Evolutionary conservation across 2,113 vertebrate genomes (phyloP).

Genomic region (Gopherus evgoodei): DNA sequence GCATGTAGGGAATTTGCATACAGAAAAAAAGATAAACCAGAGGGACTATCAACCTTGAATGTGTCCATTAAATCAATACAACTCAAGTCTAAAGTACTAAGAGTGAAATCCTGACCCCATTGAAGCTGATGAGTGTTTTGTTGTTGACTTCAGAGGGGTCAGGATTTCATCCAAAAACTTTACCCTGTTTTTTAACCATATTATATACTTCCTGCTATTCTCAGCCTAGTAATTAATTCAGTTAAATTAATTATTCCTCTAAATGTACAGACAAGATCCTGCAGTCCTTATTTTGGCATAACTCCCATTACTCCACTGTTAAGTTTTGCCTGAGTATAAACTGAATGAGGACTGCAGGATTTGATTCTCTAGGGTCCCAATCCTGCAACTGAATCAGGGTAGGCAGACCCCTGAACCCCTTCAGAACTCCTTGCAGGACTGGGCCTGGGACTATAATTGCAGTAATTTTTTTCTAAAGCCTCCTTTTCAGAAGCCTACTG

Average conservation of each 20-base stretch:
- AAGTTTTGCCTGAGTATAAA: not conserved
- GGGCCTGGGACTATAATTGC: not conserved
- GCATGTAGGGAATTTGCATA: not conserved
- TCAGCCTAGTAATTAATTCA: not conserved
- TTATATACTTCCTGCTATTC: not conserved
- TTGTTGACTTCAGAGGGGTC: not conserved
- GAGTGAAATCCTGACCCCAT: conserved; percentile 11
- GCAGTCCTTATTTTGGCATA: not conserved
- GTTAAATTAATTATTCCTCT: not conserved
- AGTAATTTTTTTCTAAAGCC: not conserved
- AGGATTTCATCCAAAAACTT: not conserved
- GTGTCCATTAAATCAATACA: not conserved
- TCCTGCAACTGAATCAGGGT: not conserved
- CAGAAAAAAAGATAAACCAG: not conserved
- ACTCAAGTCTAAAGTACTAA: conserved; percentile 36
- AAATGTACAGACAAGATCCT: not conserved
- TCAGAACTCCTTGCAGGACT: rapidly evolving
- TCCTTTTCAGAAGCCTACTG: not conserved
- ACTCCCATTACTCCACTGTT: not conserved
- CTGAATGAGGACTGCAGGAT: not conserved
- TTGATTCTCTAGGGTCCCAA: not conserved
- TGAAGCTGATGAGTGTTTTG: not conserved
- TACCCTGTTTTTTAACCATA: not conserved
- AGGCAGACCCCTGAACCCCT: not conserved
- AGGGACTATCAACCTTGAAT: not conserved